phyloP scores from a whole-genome alignment of 2,113 vertebrate genomes.

The Campylomormyrus tamandua region DNA sequence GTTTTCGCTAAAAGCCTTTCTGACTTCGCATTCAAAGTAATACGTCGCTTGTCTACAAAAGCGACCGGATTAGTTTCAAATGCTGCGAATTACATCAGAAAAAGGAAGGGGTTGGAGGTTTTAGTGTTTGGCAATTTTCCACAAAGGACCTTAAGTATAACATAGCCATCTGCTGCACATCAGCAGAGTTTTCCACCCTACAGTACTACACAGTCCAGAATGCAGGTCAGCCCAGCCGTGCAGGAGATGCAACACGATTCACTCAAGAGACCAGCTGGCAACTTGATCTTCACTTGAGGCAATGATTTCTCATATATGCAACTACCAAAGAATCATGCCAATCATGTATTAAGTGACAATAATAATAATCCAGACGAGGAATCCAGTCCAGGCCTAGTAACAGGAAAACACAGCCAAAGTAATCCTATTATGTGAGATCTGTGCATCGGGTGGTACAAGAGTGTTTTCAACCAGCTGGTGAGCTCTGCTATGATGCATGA shows the following conservation, averaged over 20 bases:
- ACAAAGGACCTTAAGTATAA: background rate
- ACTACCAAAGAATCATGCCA: background rate
- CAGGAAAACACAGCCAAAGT: background rate
- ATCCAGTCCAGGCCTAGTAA: background rate
- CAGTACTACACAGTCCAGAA: background rate
- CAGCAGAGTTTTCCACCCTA: background rate
- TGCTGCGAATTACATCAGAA: background rate
- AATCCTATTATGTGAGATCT: background rate
- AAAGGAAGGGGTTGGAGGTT: background rate
- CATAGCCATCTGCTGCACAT: background rate
- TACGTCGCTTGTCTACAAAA: background rate
- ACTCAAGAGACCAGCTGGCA: background rate
- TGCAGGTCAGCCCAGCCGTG: background rate
- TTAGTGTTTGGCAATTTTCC: background rate
- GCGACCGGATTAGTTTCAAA: background rate
- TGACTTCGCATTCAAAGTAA: background rate
- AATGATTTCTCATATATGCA: background rate
- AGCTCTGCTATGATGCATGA: background rate
- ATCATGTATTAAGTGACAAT: background rate
- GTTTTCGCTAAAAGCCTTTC: background rate
- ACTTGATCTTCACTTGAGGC: background rate
- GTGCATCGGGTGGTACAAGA: background rate
- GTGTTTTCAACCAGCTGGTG: background rate
- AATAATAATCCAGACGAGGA: background rate
- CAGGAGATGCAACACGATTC: background rate